phyloP scores from a whole-genome alignment of 2,113 vertebrate genomes.

The Cyanistes caeruleus region DNA sequence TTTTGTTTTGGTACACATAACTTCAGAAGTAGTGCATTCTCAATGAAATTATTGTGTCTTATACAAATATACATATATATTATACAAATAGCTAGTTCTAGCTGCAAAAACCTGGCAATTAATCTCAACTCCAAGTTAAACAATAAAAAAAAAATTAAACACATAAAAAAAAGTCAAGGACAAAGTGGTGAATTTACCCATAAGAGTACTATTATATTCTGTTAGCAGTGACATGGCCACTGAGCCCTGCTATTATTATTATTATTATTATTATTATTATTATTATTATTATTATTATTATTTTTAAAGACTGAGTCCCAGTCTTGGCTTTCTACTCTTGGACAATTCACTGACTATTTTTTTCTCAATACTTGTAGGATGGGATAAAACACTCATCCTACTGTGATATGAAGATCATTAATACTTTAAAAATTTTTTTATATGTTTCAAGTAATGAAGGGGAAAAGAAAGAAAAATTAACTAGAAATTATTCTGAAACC shows the following conservation, averaged over 20 bases:
- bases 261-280: no score
- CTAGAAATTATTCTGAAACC: background rate
- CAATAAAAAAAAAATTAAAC: background rate
- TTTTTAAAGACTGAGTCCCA: background rate
- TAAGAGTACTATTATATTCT: background rate
- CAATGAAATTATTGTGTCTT: background rate
- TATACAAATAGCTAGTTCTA: background rate
- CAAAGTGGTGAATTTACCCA: background rate
- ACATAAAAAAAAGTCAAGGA: rapidly evolving
- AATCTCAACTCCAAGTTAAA: background rate
- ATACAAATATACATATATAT: background rate
- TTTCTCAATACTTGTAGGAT: background rate
- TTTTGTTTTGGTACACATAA: background rate
- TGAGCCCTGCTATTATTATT: background rate
- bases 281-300: no score
- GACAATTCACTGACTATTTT: background rate
- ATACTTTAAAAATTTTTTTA: background rate
- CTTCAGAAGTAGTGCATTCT: background rate
- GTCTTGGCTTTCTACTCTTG: background rate
- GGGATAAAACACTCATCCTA: background rate
- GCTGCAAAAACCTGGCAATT: background rate
- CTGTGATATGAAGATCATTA: background rate
- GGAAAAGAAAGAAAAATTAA: background rate
- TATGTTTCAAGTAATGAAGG: background rate
- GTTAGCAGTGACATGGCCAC: background rate